These are phyloP conservation scores for Apostichopus japonicus DNA, from an alignment of 35 echinoderm and acorn worm genomes.

Conservation along the genomic window DNA sequence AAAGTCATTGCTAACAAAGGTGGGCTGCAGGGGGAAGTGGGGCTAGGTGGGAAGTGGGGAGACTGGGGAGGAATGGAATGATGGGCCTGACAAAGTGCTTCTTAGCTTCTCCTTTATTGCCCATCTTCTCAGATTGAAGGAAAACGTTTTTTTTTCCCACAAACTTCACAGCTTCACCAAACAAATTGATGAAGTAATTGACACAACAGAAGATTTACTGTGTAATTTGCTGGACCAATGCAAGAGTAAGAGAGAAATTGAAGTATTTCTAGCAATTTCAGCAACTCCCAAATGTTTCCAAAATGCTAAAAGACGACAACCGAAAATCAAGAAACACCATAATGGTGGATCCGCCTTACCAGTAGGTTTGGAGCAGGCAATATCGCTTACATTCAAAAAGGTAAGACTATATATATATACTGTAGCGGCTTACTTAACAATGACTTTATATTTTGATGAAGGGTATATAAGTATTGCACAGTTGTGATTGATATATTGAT, in stretches of 20 bases:
- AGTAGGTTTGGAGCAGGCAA: conserved; percentile 12
- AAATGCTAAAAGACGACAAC: not conserved
- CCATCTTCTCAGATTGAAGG: no score
- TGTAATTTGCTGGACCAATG: conserved; percentile 31
- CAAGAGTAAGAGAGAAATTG: conserved; percentile 38
- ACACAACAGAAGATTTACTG: not conserved
- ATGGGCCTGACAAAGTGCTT: no score
- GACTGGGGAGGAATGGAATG: no score
- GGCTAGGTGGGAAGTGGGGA: no score
- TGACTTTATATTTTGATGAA: not conserved
- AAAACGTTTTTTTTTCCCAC: not conserved
- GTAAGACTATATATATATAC: not conserved
- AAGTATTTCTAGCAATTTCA: conserved; percentile 33
- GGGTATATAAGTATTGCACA: no score
- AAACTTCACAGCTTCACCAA: conserved; percentile 8
- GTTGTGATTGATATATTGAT: not conserved
- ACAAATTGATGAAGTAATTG: conserved; percentile 27
- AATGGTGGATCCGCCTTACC: not conserved
- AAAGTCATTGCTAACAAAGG: no score
- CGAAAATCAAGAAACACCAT: not conserved
- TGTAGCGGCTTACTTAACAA: no score
- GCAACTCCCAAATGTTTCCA: not conserved
- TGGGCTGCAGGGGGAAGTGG: no score
- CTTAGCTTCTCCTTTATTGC: no score
- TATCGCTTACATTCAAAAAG: conserved; percentile 16